These are phyloP conservation scores for Atrichornis clamosus DNA, from an alignment of 2,113 vertebrate genomes.

Conservation along the genomic window DNA sequence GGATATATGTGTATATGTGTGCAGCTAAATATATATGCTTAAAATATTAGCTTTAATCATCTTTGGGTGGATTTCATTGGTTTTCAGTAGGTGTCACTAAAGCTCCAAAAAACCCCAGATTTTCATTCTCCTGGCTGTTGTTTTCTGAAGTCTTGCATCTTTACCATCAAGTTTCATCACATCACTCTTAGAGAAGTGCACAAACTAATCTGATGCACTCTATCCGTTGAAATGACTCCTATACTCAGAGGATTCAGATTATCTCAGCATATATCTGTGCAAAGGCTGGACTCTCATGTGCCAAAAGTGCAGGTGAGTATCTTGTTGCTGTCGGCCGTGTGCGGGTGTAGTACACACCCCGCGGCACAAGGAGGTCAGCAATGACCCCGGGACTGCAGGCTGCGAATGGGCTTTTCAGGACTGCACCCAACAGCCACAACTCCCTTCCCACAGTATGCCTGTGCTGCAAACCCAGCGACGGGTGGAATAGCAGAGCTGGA, in stretches of 20 bases:
- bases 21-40: background rate
- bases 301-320: background rate
- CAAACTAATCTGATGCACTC: background rate
- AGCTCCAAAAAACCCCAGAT: background rate
- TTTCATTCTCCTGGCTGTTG: background rate
- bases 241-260: background rate
- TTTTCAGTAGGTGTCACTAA: constrained; percentile 56
- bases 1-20: background rate
- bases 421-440: background rate
- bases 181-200: background rate
- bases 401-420: background rate
- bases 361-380: background rate
- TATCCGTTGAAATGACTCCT: background rate
- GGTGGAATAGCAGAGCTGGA: background rate
- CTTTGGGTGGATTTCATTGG: background rate
- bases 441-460: background rate
- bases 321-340: background rate
- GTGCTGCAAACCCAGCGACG: background rate
- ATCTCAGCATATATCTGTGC: background rate
- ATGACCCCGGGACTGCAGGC: background rate
- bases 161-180: background rate
- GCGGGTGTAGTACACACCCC: background rate
- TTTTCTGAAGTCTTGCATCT: background rate
- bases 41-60: background rate
- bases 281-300: background rate